Percentiles rank a stretch among this genome's conserved stretches.
These are phyloP conservation scores for Macaca fascicularis DNA, from an alignment of 2,113 vertebrate genomes.

Conservation along the genomic window T2T-MFA8v1.1 NC_088379.1:112901001-112901500, in stretches of 20 bases:
- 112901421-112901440: not conserved
- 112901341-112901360: not conserved
- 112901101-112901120: not conserved
- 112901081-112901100: not conserved
- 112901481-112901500: not conserved
- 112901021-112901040: not conserved
- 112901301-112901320: not conserved
- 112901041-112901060: not conserved
- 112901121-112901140: not conserved
- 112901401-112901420: not conserved
- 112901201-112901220: not conserved
- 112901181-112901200: not conserved
- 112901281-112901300: not conserved
- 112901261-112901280: not conserved
- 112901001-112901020: not conserved
- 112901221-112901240: not conserved
- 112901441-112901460: not conserved
- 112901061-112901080: not conserved
- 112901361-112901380: not conserved
- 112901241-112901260: not conserved
- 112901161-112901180: not conserved
- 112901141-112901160: not conserved
- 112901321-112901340: not conserved
- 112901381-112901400: not conserved
- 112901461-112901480: not conserved